Evolutionary conservation across 1,140 invertebrate species (phyloP).

Genomic region (Sminthurinus signatus): DNA sequence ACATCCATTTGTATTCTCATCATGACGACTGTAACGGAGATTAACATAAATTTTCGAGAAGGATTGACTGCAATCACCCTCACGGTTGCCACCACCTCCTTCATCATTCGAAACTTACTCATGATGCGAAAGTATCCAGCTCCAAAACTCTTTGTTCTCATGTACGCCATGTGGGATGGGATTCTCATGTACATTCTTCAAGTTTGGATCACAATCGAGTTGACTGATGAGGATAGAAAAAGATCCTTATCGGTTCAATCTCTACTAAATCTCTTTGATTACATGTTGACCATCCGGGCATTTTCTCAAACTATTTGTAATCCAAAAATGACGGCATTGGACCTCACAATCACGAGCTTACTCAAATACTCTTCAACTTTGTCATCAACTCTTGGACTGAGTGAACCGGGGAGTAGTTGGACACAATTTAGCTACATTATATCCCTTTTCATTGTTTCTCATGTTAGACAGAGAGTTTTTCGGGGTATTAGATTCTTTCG

Average conservation of each 20-base stretch:
- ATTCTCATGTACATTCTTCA: constrained; percentile 20
- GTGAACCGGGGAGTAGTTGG: background rate
- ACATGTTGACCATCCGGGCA: constrained; percentile 29
- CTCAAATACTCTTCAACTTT: background rate
- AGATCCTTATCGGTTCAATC: constrained; percentile 9
- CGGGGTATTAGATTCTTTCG: constrained; percentile 10
- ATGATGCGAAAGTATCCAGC: background rate
- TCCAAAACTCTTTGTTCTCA: constrained; percentile 3
- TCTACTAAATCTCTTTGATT: constrained; percentile 19
- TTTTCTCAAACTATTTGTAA: constrained; percentile 21
- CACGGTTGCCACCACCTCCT: background rate
- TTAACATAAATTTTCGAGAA: background rate
- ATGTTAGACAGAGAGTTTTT: constrained; percentile 2
- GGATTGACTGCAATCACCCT: constrained; percentile 4
- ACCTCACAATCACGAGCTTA: constrained; percentile 17
- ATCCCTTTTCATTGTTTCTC: constrained; percentile 18
- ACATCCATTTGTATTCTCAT: constrained; percentile 11
- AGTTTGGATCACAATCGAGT: constrained; percentile 19
- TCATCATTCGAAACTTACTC: background rate
- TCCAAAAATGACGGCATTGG: constrained; percentile 24
- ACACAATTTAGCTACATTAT: background rate
- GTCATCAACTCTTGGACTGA: background rate
- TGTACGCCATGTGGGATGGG: constrained; percentile 19
- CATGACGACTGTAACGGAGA: background rate
- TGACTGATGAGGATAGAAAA: background rate